A percentile compares a stretch with the other conserved stretches of the same genome.
These are phyloP conservation scores for Drosophila nr. perissopoda DNA, from an alignment of 2,888 invertebrate species.

Conservation along the genomic window DNA sequence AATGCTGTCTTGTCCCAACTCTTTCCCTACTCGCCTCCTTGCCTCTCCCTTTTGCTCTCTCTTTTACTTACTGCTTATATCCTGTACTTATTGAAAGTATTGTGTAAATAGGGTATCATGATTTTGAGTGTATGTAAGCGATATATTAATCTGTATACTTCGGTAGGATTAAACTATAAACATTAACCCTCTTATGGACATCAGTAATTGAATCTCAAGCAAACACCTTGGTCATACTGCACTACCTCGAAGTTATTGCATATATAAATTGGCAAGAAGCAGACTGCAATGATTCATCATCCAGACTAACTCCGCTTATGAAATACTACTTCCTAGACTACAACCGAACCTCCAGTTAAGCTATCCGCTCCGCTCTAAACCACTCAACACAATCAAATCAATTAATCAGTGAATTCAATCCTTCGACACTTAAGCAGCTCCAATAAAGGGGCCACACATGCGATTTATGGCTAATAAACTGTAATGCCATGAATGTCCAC, in stretches of 20 bases:
- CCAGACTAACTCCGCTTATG: not conserved
- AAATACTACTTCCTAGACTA: not conserved
- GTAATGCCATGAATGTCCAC: not conserved
- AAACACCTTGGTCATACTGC: not conserved
- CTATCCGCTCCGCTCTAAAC: too few species aligned
- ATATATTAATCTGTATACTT: not conserved
- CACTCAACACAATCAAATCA: not conserved
- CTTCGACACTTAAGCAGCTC: not conserved
- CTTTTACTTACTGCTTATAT: not conserved
- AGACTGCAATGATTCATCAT: not conserved
- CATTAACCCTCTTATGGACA: not conserved
- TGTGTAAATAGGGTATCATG: not conserved
- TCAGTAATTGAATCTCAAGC: not conserved
- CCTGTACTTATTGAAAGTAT: not conserved
- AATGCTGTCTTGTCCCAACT: slow-evolving; percentile 41
- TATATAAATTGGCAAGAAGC: not conserved
- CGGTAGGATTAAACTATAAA: not conserved
- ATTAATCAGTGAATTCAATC: not conserved
- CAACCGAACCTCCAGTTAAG: too few species aligned
- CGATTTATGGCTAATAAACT: not conserved
- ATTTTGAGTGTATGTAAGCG: not conserved
- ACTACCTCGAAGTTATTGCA: not conserved
- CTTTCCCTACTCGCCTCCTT: not conserved
- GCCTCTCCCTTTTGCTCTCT: not conserved
- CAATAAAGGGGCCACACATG: not conserved